Evolutionary conservation across 2,113 vertebrate species (phyloP), one percentile per base, ranked within the genome.

Genomic region (Bagarius yarrelli): DNA sequence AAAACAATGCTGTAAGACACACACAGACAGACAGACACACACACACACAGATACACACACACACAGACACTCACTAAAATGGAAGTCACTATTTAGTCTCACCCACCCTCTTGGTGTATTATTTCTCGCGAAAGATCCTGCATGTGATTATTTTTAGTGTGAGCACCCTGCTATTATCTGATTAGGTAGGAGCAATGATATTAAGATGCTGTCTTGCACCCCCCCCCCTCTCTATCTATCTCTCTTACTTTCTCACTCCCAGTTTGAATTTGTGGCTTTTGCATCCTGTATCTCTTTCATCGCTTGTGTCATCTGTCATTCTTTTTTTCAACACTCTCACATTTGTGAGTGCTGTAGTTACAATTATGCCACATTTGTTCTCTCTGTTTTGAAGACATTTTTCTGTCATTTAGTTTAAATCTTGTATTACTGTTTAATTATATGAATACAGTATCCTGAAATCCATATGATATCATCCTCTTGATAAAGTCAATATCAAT

Each of bases 141-240:
- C 63, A 40, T 61, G 72, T 73, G 56, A 77, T 83, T 78, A 72
- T 73, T 80, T 80, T 78, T 67, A 30, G 70, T n/a, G 55, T 14
- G n/a, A 60, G 44, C 76, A 60, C 71, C 79, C 76, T 71, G 76
- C 76, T 76, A 67, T 74, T 78, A 82, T 85, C 81, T 72, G 67
- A 87, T 85, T 85, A 66, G 53, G 70, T 80, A 72, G 59, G 40
- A 76, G 67, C 59, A 72, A 52, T 75, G 73, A 73, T 72, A 50
- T 72, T 81, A 63, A 57, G 67, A 61, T 83, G 77, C 47, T 63
- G 73, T 64, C 78, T 76, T 76, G 40, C 76, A 69, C 74, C 23
- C 3, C n/a, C 47, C 19, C 27, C 18, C 50, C 9, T 23, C 56
- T 23, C 53, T 8, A 5, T 6, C 53, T 21, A 4, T 55, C 53